Conservation (phyloP, 2,888 invertebrate species). For the Furcula furcula region DNA sequence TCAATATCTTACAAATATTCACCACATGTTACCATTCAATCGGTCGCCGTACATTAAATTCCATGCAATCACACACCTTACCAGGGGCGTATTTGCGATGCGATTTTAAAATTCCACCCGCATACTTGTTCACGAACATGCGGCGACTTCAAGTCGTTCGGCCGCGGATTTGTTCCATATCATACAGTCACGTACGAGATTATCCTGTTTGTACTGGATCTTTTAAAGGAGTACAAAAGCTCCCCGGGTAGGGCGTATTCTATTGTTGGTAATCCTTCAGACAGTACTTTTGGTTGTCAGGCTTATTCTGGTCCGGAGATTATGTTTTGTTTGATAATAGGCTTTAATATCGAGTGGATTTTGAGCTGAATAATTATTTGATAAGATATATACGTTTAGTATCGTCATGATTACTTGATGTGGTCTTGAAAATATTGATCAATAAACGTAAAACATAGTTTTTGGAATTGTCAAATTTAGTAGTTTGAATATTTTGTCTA, state of each 20-base stretch:
- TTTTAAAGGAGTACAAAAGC: conserved; percentile 21
- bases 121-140: conserved; percentile 34
- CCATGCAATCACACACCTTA: conserved; percentile 21
- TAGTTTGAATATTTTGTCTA: no score
- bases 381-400: no score
- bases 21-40: conserved; percentile 27
- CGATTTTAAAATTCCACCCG: conserved; percentile 38
- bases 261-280: conserved; percentile 32
- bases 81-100: conserved; percentile 30
- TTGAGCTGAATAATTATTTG: no score
- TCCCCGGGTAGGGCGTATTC: conserved; percentile 10
- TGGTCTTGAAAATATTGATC: no score
- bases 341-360: no score
- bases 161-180: conserved; percentile 37
- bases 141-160: conserved; percentile 28
- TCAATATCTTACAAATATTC: conserved; percentile 19
- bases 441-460: no score
- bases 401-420: no score
- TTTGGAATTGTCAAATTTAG: no score
- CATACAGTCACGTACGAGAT: conserved; percentile 35
- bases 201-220: conserved; percentile 39
- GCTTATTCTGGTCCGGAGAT: conserved; percentile 7
- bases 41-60: conserved; percentile 31
- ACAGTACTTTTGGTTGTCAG: conserved; percentile 25
- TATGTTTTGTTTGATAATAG: conserved; percentile 3